Evolutionary conservation across 1,140 invertebrate genomes (phyloP), one percentile per base, ranked within the genome.

Genomic region (Drepana arcuata): DNA sequence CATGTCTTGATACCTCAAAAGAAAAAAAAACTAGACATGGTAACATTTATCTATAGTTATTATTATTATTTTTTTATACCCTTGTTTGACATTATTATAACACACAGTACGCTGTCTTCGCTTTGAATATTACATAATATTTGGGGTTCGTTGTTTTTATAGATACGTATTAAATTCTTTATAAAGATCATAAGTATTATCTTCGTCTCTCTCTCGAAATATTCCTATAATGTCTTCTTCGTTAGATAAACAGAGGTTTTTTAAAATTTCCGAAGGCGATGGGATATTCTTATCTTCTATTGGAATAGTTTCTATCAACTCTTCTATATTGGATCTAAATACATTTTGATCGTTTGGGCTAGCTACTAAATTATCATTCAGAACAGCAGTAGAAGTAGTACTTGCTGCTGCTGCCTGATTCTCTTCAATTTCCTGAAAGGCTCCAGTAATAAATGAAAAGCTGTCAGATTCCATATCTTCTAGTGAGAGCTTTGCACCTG

Each of bases 241-340:
- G 37, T 67, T 78, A 13, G 82, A 75, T 41, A 86, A 60, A 40
- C 77, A 79, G 36, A 86, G 66, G 47, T 85, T 84, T 75, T 83
- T 82, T 2, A 86, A 50, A 32, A 79, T 84, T 45, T 85, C 82
- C 6, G 83, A 84, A 28, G 85, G 81, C 2, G 84, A 85, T 16
- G 81, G 78, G 11, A 83, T 48, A 54, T 57, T 78, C 49, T 82
- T 80, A 11, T 79, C 73, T 13, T 55, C 43, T 25, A 51, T 41
- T 27, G 71, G 59, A 32, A 72, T 54, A 33, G 62, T 54, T 16
- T 74, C 60, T 12, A 78, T 73, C 9, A 81, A 18, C 25, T 70
- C 64, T 12, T 78, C 67, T 27, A 74, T 49, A 30, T 65, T 61
- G 4, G 55, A 18, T 23, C 49, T 37, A 27, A 70, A 43, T 18